Percentiles rank a stretch among this genome's conserved stretches.
Evolutionary conservation across 2,113 vertebrate species (phyloP).

Genomic region (Caracal caracal): DNA sequence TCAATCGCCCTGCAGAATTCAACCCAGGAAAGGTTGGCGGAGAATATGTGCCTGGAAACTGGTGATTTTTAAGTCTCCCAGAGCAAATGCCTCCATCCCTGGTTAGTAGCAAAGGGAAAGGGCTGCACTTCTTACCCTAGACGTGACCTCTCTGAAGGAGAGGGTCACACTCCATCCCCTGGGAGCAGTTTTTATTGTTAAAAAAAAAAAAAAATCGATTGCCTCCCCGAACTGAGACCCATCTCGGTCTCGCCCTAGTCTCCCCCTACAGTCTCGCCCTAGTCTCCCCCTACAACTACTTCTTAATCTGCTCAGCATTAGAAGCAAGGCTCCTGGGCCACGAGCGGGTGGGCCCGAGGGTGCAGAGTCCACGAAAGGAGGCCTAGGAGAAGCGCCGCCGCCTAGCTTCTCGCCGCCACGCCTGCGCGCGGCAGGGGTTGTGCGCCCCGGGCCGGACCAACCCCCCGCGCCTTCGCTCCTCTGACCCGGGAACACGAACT

Average conservation of each 20-base stretch:
- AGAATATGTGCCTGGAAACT: not conserved
- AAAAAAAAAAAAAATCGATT: not conserved
- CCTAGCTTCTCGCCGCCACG: not conserved
- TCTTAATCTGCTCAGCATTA: not conserved
- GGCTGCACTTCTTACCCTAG: not conserved
- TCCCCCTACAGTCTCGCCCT: not conserved
- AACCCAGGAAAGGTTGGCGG: not conserved
- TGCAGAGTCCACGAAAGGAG: fast-evolving
- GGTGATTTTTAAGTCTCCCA: not conserved
- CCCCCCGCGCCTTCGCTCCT: not conserved
- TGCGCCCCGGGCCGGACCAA: fast-evolving
- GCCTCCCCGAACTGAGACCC: not conserved
- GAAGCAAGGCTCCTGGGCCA: not conserved
- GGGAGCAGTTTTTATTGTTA: not conserved
- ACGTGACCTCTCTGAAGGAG: not conserved
- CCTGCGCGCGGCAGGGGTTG: not conserved
- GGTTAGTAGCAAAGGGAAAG: not conserved
- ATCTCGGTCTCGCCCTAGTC: not conserved
- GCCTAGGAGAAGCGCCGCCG: not conserved
- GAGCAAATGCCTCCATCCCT: no score
- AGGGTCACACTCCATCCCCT: not conserved
- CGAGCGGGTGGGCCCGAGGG: not conserved
- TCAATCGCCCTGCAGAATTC: not conserved
- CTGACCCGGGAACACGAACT: not conserved
- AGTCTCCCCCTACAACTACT: no score